Conservation (phyloP, 2,888 invertebrate genomes). For the Arctia plantaginis region DNA sequence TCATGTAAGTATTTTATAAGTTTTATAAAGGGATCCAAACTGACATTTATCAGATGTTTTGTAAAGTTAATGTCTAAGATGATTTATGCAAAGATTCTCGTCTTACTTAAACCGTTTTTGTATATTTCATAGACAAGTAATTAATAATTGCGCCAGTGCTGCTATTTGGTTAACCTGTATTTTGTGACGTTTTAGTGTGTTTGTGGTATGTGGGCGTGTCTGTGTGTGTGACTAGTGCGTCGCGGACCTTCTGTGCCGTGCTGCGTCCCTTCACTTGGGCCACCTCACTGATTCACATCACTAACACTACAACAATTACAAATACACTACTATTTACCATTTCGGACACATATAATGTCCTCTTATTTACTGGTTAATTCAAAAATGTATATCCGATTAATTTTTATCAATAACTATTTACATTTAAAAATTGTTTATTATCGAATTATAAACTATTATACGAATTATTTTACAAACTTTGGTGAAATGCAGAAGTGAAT, state of each 20-base stretch:
- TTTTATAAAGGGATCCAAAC: slow-evolving; percentile 18
- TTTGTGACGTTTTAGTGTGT: slow-evolving; percentile 34
- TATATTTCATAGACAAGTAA: slow-evolving; percentile 18
- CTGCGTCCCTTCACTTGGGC: slow-evolving; percentile 60
- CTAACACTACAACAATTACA: slow-evolving; percentile 86
- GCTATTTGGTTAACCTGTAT: slow-evolving; percentile 34
- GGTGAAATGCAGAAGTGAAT: slow-evolving; percentile 83
- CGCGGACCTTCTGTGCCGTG: slow-evolving; percentile 68
- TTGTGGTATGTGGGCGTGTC: slow-evolving; percentile 37
- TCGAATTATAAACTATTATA: slow-evolving; percentile 83
- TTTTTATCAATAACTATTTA: slow-evolving; percentile 81
- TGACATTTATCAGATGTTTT: slow-evolving; percentile 23
- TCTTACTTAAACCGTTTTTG: slow-evolving; percentile 18
- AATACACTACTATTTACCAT: slow-evolving; percentile 85
- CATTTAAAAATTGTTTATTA: slow-evolving; percentile 83
- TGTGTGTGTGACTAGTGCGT: slow-evolving; percentile 78
- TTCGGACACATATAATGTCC: slow-evolving; percentile 83
- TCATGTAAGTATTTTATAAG: slow-evolving; percentile 7
- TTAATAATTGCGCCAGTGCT: slow-evolving; percentile 38
- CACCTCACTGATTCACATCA: slow-evolving; percentile 76
- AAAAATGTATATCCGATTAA: slow-evolving; percentile 73
- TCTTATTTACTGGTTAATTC: slow-evolving; percentile 77
- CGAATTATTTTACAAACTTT: slow-evolving; percentile 86
- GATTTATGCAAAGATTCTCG: slow-evolving; percentile 1
- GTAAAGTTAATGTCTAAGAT: neutral